Evolutionary conservation across 2,797 vertebrate genomes (phyloP), one percentile per base, ranked within the genome.

Genomic region (Acanthiza pusilla): DNA sequence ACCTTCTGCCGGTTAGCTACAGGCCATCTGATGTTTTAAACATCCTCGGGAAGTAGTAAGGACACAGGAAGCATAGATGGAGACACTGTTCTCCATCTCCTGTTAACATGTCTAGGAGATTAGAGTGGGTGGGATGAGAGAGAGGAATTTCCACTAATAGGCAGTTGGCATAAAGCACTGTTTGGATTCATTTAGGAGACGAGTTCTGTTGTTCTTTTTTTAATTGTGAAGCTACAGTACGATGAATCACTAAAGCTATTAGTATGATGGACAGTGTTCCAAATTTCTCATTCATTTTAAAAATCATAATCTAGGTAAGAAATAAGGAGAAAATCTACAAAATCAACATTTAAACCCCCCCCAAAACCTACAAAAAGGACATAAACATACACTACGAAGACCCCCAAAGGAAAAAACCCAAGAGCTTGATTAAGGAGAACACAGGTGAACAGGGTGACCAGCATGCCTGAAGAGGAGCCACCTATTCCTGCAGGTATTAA

Each of bases 201-300:
- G 1, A 89, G 42, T 53, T 71, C 60, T 92, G 88, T 75, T 96
- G 91, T 93, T 96, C 86, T 93, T 95, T 90, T 94, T 85, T 89
- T 82, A 93, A 92, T 92, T 85, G 83, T 50, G 81, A 91, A 89
- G 81, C 63, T 79, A 92, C 67, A 78, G 48, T 43, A 89, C 71
- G 60, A 93, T 91, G 74, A 93, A 89, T 91, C 77, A 85, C 54
- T 88, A 50, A 81, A 95, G 61, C 75, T 91, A 71, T 57, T 91
- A 88, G 85, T 76, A 70, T 21, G 78, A 94, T 22, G 61, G 74
- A 74, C 67, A 85, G 16, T 26, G 15, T 72, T 94, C 75, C 75
- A 91, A 60, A 88, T 50, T 21, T 57, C 54, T 55, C 45, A 40
- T 81, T 43, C 25, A 34, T 89, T 92, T 79, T 16, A 50, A 72